These are phyloP conservation scores for Theocolax elegans DNA, from an alignment of 1,140 invertebrate species.

Conservation along the genomic window DNA sequence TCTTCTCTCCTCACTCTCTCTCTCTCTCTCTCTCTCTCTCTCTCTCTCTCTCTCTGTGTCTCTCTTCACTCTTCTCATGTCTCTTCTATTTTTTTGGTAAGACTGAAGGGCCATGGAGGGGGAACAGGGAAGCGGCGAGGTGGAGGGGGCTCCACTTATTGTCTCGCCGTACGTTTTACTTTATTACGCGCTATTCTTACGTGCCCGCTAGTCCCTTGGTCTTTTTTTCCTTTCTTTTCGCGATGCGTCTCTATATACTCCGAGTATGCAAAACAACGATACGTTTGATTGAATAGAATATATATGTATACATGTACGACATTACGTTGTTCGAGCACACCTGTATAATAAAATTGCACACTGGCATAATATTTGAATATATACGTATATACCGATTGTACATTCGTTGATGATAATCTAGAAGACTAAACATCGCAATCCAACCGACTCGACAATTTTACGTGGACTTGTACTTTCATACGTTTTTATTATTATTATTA, in stretches of 20 bases:
- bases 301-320: conserved; percentile 7
- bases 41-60: background rate
- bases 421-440: too few species aligned
- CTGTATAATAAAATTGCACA: too few species aligned
- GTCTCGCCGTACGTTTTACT: conserved; percentile 9
- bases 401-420: too few species aligned
- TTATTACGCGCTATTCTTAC: conserved; percentile 18
- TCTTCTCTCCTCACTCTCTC: background rate
- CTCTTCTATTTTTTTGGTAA: too few species aligned
- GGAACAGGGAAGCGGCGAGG: too few species aligned
- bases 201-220: conserved; percentile 9
- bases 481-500: too few species aligned
- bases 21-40: background rate
- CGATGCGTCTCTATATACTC: background rate
- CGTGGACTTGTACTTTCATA: too few species aligned
- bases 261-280: conserved; percentile 12
- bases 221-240: background rate
- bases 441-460: too few species aligned
- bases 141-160: background rate
- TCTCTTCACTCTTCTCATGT: background rate
- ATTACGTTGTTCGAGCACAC: too few species aligned
- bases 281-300: conserved; percentile 25
- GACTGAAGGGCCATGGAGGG: too few species aligned
- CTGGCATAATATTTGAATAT: too few species aligned
- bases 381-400: too few species aligned